Evolutionary conservation across 2,113 vertebrate genomes (phyloP).

Genomic region (Fregata magnificens): DNA sequence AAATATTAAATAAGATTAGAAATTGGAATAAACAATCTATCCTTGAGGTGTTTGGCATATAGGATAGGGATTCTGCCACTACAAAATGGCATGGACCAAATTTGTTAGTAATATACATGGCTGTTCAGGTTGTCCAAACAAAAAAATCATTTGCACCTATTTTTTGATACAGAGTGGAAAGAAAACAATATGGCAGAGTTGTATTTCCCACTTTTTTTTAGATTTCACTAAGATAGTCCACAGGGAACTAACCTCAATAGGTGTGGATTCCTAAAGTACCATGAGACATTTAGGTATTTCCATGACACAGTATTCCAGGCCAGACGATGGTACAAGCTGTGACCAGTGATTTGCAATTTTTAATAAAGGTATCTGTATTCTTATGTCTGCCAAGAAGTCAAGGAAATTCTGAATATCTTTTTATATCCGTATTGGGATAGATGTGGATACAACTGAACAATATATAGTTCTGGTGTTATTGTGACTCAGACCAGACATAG

Average conservation of each 20-base stretch:
- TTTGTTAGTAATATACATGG: neutral
- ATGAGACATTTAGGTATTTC: neutral
- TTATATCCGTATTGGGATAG: neutral
- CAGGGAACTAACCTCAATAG: neutral
- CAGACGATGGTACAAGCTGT: neutral
- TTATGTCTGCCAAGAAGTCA: neutral
- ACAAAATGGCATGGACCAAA: fast-evolving
- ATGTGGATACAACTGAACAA: neutral
- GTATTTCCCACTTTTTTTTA: neutral
- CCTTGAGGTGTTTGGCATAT: neutral
- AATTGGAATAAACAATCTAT: neutral
- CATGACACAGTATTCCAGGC: neutral
- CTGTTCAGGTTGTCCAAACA: neutral
- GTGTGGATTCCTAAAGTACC: neutral
- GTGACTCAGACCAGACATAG: neutral
- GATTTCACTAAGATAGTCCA: neutral
- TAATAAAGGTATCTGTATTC: neutral
- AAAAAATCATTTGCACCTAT: neutral
- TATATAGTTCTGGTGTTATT: neutral
- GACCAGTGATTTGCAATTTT: neutral
- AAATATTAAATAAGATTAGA: neutral
- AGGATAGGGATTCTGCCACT: neutral
- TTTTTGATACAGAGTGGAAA: neutral
- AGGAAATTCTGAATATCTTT: neutral
- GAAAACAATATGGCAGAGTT: neutral